phyloP scores from a whole-genome alignment of 2,113 vertebrate genomes.

The Numida meleagris region DNA sequence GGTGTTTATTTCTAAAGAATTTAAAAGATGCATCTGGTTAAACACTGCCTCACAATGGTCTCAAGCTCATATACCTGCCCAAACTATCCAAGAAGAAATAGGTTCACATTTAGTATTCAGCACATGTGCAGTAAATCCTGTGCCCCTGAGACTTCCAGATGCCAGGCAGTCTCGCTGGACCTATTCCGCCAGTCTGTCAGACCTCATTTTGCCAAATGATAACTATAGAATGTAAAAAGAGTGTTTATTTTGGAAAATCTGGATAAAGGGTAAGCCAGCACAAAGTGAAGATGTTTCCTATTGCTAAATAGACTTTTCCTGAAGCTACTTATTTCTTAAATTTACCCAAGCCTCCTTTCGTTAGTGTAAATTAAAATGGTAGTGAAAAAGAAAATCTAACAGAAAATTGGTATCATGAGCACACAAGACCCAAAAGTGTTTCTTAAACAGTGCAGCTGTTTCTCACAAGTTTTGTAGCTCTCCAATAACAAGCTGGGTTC shows the following conservation, averaged over 20 bases:
- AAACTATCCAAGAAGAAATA: not conserved
- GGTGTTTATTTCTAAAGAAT: not conserved
- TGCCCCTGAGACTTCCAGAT: not conserved
- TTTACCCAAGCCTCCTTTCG: not conserved
- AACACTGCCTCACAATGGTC: not conserved
- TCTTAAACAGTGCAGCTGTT: not conserved
- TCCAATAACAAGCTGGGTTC: not conserved
- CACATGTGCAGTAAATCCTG: not conserved
- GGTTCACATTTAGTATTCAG: not conserved
- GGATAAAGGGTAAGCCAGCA: not conserved
- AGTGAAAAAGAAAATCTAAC: not conserved
- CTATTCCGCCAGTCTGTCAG: not conserved
- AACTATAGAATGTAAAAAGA: not conserved
- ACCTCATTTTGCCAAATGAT: not conserved
- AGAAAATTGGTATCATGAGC: not conserved
- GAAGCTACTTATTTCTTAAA: not conserved
- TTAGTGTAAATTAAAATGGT: not conserved
- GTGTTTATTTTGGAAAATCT: not conserved
- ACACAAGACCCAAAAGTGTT: not conserved
- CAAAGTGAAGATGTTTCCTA: not conserved
- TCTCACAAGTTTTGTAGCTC: not conserved
- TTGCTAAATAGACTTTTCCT: conserved; percentile 6
- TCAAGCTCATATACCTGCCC: not conserved
- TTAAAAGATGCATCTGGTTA: not conserved
- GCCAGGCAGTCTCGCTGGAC: not conserved